These are phyloP conservation scores for Halcyon leucocephala DNA, from an alignment of 2,797 vertebrate genomes.

Conservation along the genomic window DNA sequence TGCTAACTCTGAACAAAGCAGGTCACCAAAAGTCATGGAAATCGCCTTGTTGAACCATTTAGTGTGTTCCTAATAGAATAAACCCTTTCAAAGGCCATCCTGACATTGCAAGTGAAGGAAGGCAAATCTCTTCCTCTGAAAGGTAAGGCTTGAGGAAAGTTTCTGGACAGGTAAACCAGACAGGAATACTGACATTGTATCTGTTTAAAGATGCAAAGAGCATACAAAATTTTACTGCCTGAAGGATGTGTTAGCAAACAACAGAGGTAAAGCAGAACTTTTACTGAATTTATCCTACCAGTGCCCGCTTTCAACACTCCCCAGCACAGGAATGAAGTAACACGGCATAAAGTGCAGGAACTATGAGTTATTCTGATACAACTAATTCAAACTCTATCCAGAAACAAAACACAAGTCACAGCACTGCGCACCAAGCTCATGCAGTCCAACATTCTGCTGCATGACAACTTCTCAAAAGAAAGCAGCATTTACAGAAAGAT, in stretches of 20 bases:
- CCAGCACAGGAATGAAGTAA: neutral
- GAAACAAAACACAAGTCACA: neutral
- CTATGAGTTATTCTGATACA: neutral
- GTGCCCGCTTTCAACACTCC: neutral
- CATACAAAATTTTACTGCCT: neutral
- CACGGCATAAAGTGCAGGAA: rapidly evolving
- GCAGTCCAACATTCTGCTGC: neutral
- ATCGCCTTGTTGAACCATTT: neutral
- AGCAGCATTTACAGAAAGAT: neutral
- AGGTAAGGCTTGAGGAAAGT: neutral
- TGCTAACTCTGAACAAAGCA: neutral
- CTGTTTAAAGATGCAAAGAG: neutral
- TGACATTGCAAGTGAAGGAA: neutral
- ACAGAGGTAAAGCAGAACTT: neutral
- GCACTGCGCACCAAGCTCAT: neutral
- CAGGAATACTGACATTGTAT: neutral
- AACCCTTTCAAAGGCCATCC: neutral
- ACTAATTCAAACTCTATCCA: neutral
- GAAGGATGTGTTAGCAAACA: neutral
- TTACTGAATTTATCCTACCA: neutral
- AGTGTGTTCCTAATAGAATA: neutral
- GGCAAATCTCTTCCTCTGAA: neutral
- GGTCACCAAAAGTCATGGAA: neutral
- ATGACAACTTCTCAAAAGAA: neutral
- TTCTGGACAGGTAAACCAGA: neutral